Conservation (phyloP, 1,140 invertebrate genomes). For the Trichonephila clavipes region DNA sequence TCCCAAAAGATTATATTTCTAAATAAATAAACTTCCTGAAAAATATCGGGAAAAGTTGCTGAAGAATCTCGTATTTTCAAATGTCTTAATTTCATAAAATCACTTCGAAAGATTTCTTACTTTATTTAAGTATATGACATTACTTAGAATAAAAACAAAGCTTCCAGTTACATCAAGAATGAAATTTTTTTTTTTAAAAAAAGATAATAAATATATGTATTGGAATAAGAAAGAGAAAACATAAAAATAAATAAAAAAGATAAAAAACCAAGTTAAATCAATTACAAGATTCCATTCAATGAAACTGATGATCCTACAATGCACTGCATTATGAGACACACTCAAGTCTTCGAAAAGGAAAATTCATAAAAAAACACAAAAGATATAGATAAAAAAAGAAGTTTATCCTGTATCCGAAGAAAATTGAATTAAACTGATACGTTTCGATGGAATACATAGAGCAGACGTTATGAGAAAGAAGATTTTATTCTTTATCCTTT, state of each 20-base stretch:
- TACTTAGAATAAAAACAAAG: neutral
- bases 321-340: neutral
- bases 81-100: neutral
- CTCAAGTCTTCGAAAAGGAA: neutral
- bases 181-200: neutral
- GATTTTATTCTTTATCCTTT: constrained; percentile 14
- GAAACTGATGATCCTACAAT: neutral
- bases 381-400: neutral
- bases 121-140: neutral
- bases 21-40: too few relatives aligned
- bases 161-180: neutral
- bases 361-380: neutral
- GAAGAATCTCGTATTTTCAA: neutral
- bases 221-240: neutral
- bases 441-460: constrained; percentile 34
- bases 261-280: constrained; percentile 24
- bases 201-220: neutral
- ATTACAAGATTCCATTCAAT: neutral
- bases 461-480: constrained; percentile 29
- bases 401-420: neutral
- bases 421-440: constrained; percentile 62
- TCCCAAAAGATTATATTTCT: too few relatives aligned
- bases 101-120: neutral
- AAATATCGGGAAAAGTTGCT: too few relatives aligned
- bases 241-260: neutral